Evolutionary conservation across 2,797 vertebrate genomes (phyloP).

Genomic region (Rhincodon typus): DNA sequence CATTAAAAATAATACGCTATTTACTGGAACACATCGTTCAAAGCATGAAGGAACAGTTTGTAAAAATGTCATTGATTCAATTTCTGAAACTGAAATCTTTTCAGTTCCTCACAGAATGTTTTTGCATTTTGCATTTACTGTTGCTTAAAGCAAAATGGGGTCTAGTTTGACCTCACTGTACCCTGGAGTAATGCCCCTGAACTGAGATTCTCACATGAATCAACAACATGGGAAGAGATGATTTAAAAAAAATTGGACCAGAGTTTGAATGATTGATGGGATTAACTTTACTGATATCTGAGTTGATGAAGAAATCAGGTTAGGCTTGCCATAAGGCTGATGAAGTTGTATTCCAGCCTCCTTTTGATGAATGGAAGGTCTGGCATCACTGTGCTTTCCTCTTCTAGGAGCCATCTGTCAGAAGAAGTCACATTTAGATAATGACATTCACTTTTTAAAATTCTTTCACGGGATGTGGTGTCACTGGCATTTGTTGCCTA

Average conservation of each 20-base stretch:
- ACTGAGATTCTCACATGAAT: background rate
- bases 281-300: background rate
- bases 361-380: background rate
- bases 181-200: background rate
- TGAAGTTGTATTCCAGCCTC: background rate
- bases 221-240: background rate
- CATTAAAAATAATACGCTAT: background rate
- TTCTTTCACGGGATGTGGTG: too few relatives aligned
- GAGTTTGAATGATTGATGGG: background rate
- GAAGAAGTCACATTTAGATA: background rate
- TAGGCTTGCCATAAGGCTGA: background rate
- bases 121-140: background rate
- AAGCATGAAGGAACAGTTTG: background rate
- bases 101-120: background rate
- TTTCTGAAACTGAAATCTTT: background rate
- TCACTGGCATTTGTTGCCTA: too few relatives aligned
- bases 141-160: background rate
- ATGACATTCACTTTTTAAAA: background rate
- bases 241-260: background rate
- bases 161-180: background rate
- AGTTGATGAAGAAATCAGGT: background rate
- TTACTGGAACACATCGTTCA: background rate
- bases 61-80: background rate
- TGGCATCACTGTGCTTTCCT: background rate
- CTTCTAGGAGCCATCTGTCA: background rate